phyloP scores from a whole-genome alignment of 2,888 invertebrate genomes.

The Siphlonurus alternatus region DNA sequence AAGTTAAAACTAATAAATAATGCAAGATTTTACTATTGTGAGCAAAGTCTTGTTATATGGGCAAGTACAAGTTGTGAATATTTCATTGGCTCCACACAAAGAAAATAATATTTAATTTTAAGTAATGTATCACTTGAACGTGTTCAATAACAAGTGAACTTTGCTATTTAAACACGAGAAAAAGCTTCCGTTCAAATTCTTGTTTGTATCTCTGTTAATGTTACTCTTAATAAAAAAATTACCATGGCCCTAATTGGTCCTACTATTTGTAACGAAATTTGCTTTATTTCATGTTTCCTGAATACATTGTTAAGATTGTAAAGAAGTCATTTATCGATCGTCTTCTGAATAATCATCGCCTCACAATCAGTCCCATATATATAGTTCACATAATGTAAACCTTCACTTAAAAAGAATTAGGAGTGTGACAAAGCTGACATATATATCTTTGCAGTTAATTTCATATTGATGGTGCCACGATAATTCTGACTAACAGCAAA shows the following conservation, averaged over 20 bases:
- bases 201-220: not conserved
- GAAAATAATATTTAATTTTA: not conserved
- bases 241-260: not conserved
- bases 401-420: too few species aligned
- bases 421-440: too few species aligned
- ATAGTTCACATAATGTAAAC: too few species aligned
- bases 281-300: too few species aligned
- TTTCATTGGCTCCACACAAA: not conserved
- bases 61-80: not conserved
- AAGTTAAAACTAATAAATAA: not conserved
- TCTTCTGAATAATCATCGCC: too few species aligned
- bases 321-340: too few species aligned
- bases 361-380: too few species aligned
- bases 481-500: too few species aligned
- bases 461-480: too few species aligned
- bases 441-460: too few species aligned
- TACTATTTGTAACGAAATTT: not conserved
- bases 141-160: not conserved
- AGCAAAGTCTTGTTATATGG: not conserved
- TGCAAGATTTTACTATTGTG: not conserved
- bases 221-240: not conserved
- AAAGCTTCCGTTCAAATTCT: not conserved
- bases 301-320: too few species aligned
- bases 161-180: not conserved
- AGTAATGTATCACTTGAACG: not conserved